Evolutionary conservation across 2,888 invertebrate genomes (phyloP).

Genomic region (Aplocera efformata): DNA sequence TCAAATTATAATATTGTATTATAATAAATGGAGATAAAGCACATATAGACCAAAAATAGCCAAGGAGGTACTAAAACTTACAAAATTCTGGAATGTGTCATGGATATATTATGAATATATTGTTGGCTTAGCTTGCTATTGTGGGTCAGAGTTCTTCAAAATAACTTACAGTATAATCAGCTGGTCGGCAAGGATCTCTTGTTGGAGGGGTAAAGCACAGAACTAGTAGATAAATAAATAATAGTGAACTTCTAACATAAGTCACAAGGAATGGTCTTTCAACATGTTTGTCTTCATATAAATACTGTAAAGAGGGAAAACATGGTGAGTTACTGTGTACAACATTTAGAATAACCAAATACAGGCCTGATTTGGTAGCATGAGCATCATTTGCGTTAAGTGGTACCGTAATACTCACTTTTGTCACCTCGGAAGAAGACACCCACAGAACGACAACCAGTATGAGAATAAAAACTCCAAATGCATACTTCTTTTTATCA

Average conservation of each 20-base stretch:
- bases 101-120: too few species aligned
- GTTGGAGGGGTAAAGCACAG: slow-evolving; percentile 94
- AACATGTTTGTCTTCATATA: slow-evolving; percentile 90
- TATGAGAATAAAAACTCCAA: slow-evolving; percentile 92
- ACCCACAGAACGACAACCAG: slow-evolving; percentile 98
- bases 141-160: too few species aligned
- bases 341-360: neutral
- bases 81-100: too few species aligned
- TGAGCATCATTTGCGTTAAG: too few species aligned
- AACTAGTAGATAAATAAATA: slow-evolving; percentile 93
- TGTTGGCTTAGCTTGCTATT: too few species aligned
- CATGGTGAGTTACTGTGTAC: too few species aligned
- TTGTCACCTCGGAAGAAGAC: slow-evolving; percentile 95
- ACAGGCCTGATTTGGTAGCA: too few species aligned
- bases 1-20: too few species aligned
- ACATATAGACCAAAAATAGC: too few species aligned
- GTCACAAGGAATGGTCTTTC: slow-evolving; percentile 98
- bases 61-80: too few species aligned
- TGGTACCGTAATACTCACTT: slow-evolving; percentile 80
- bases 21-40: too few species aligned
- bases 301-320: slow-evolving; percentile 83
- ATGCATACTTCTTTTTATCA: slow-evolving; percentile 80
- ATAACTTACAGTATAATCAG: slow-evolving; percentile 86
- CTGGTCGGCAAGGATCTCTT: slow-evolving; percentile 89
- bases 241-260: slow-evolving; percentile 96